Evolutionary conservation across 2,113 vertebrate genomes (phyloP), one percentile per base, ranked within the genome.

Genomic region (Mormyrus lacerda): DNA sequence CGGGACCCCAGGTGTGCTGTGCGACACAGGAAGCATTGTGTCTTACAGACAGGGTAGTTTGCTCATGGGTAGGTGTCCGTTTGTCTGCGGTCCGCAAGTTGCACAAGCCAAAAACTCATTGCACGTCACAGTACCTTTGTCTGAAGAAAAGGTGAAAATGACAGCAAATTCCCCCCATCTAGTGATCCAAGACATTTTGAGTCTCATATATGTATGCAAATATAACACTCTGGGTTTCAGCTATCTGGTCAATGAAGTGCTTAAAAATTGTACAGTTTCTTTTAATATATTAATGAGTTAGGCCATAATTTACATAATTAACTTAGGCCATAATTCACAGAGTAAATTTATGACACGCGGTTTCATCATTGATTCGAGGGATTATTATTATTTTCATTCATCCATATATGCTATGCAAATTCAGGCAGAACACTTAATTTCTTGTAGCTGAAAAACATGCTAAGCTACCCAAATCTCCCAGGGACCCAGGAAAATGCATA

Each of bases 231-330:
- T 79, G 31, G 35, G 73, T 79, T 79, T 79, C 35, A 79, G 35
- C 73, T 79, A 79, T 79, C 73, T 79, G 73, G 73, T 42, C 73
- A 79, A 42, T 79, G 73, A 79, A 79, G 73, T 79, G 73, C 73
- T 79, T 79, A 79, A 79, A 73, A 79, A 79, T 17, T 13, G 73
- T 79, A 39, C 35, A 69, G 61, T 31, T 69, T 69, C 10, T 17
- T 79, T 79, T 79, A 79, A 79, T 79, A 69, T 69, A 69, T 69
- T 69, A 69, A 69, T 69, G 61, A 69, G 61, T 69, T 69, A 69
- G 61, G 61, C n/a, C 61, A 69, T 69, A 31, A 69, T 69, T 69
- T 69, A 69, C 61, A 69, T 69, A 69, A 69, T 69, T 69, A 69
- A 69, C 61, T 69, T 69, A 69, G 61, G n/a, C 27, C 61, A 69